Evolutionary conservation across 2,113 vertebrate species (phyloP).

Genomic region (Pica pica): DNA sequence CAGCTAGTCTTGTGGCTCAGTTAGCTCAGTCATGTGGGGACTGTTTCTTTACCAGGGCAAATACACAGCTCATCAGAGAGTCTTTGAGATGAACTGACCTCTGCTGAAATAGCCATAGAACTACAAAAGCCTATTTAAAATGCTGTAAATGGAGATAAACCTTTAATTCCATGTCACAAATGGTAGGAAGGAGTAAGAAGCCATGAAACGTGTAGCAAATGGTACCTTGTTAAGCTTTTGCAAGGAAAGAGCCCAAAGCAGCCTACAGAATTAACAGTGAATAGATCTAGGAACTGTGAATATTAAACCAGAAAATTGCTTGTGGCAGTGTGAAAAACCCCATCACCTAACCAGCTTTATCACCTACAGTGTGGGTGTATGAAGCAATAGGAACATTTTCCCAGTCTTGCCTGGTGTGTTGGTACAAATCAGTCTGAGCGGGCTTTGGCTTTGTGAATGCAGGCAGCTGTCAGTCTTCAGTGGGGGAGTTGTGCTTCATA

Average conservation of each 20-base stretch:
- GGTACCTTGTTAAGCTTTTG: not conserved
- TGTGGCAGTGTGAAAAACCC: not conserved
- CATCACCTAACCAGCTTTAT: not conserved
- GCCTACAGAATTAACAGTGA: not conserved
- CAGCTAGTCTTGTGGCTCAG: not conserved
- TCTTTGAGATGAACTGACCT: not conserved
- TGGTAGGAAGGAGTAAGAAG: not conserved
- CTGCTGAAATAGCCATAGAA: not conserved
- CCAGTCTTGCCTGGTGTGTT: not conserved
- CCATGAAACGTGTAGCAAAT: accelerated
- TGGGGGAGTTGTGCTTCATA: conserved; percentile 17
- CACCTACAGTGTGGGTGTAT: not conserved
- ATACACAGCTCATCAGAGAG: not conserved
- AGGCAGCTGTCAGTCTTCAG: conserved; percentile 41
- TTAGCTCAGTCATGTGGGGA: not conserved
- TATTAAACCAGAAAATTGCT: not conserved
- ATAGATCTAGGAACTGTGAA: not conserved
- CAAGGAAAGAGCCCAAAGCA: not conserved
- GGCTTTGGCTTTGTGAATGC: not conserved
- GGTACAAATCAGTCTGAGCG: conserved; percentile 1
- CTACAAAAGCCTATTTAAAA: not conserved
- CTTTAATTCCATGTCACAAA: not conserved
- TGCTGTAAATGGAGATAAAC: not conserved
- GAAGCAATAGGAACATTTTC: conserved; percentile 5
- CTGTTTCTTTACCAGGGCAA: not conserved